phyloP scores from a whole-genome alignment of 2,113 vertebrate species.

The Engraulis encrasicolus region DNA sequence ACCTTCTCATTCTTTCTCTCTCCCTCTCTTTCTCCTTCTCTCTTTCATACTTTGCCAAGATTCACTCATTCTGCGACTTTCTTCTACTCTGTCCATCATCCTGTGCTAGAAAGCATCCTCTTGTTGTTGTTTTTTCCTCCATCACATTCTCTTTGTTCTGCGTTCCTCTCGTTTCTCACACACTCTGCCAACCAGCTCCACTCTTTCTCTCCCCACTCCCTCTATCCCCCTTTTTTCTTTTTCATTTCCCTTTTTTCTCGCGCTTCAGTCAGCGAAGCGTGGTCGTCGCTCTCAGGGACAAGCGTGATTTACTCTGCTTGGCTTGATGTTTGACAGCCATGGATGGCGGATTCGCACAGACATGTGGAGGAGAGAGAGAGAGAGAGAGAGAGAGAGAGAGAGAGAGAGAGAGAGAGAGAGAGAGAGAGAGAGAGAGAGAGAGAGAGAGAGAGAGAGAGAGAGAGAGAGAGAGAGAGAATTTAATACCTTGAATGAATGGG shows the following conservation, averaged over 20 bases:
- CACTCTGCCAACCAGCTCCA: no score
- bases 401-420: no score
- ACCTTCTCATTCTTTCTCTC: neutral
- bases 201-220: neutral
- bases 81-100: neutral
- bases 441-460: no score
- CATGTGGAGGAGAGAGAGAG: no score
- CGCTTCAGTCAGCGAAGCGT: neutral
- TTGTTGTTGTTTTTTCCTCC: neutral
- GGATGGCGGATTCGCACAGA: neutral
- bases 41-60: neutral
- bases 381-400: no score
- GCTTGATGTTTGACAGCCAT: conserved; percentile 51
- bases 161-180: neutral
- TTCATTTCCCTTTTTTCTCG: neutral
- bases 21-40: neutral
- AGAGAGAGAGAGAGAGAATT: no score
- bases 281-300: conserved; percentile 33
- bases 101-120: neutral
- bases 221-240: neutral
- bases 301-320: conserved; percentile 46
- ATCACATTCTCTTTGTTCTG: neutral
- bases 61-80: neutral
- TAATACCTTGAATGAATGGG: no score
- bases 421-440: no score